Percentiles rank a stretch among this genome's conserved stretches.
Evolutionary conservation across 1,140 invertebrate species (phyloP).

Genomic region (Lasioglossum baleicum): DNA sequence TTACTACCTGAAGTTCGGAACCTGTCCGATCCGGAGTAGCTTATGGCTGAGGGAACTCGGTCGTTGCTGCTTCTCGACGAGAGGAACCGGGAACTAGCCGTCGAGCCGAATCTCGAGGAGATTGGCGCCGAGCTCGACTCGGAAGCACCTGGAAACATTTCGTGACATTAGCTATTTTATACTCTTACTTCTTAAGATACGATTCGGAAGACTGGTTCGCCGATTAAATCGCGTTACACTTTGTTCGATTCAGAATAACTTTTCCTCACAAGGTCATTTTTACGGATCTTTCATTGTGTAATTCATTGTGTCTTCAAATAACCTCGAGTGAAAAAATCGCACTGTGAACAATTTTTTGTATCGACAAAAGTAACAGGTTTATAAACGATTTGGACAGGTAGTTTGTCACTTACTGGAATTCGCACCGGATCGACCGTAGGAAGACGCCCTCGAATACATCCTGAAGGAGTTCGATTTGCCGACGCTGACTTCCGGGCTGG

Average conservation of each 20-base stretch:
- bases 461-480: slow-evolving; percentile 69
- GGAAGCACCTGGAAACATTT: slow-evolving; percentile 52
- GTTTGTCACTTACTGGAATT: slow-evolving; percentile 63
- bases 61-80: slow-evolving; percentile 56
- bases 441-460: slow-evolving; percentile 66
- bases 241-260: no score
- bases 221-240: no score
- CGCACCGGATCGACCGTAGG: slow-evolving; percentile 64
- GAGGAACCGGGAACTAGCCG: slow-evolving; percentile 50
- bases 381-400: background rate
- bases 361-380: no score
- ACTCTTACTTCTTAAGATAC: no score
- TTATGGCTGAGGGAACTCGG: slow-evolving; percentile 48
- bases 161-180: no score
- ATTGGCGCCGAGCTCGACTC: slow-evolving; percentile 60
- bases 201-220: no score
- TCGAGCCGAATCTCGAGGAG: slow-evolving; percentile 54
- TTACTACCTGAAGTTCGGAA: slow-evolving; percentile 58
- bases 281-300: no score
- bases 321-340: no score
- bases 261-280: no score
- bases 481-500: slow-evolving; percentile 71
- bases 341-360: no score
- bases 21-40: slow-evolving; percentile 55
- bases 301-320: no score